Evolutionary conservation across 2,113 vertebrate species (phyloP).

Genomic region (Heteronetta atricapilla): DNA sequence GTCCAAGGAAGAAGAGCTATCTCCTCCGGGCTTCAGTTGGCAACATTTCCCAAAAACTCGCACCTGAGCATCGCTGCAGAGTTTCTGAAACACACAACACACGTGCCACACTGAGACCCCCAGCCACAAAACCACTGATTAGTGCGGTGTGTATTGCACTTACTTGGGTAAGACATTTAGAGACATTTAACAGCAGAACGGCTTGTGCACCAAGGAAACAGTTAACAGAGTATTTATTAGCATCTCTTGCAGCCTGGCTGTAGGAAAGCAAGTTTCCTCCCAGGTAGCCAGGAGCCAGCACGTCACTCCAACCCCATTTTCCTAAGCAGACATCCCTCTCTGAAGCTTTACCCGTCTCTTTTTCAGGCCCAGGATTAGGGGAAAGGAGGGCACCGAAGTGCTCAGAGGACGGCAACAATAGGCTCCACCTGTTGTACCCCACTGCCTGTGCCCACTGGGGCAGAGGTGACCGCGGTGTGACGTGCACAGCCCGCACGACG

Average conservation of each 20-base stretch:
- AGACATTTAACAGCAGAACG: neutral
- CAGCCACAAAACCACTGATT: neutral
- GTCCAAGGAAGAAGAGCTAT: constrained; percentile 94
- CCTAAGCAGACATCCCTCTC: neutral
- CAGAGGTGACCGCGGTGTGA: neutral
- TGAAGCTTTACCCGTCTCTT: neutral
- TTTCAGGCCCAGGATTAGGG: neutral
- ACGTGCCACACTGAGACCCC: neutral
- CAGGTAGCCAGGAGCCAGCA: neutral
- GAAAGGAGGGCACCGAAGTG: neutral
- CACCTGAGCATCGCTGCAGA: constrained; percentile 86
- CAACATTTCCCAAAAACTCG: constrained; percentile 94
- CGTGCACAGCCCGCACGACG: neutral
- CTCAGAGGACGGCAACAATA: neutral
- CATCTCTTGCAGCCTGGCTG: neutral
- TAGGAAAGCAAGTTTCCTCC: neutral
- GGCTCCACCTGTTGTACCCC: neutral
- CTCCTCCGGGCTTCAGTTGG: constrained; percentile 90
- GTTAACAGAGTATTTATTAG: neutral
- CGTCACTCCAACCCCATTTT: neutral
- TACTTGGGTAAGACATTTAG: neutral
- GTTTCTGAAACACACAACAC: constrained; percentile 77
- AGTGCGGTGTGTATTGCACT: neutral
- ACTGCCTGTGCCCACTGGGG: neutral
- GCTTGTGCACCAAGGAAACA: neutral